Evolutionary conservation across 2,797 vertebrate genomes (phyloP).

Genomic region (Mormyrops attenuatus): DNA sequence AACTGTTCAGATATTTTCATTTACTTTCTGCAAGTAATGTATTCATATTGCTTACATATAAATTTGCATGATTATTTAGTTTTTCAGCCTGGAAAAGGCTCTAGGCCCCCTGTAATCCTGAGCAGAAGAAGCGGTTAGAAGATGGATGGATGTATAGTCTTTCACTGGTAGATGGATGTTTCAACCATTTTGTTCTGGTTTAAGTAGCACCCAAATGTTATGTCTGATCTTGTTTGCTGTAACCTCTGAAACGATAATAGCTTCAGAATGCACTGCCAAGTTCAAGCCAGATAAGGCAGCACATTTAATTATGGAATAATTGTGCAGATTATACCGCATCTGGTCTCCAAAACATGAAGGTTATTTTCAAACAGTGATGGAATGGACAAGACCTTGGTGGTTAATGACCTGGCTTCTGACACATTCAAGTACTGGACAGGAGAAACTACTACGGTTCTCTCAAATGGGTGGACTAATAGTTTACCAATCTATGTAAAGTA

Average conservation of each 20-base stretch:
- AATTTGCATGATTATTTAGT: background rate
- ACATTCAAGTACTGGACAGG: background rate
- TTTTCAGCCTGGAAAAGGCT: background rate
- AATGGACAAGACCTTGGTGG: background rate
- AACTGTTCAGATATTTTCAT: background rate
- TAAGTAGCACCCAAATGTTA: background rate
- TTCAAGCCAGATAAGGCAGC: background rate
- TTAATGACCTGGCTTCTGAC: background rate
- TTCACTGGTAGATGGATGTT: background rate
- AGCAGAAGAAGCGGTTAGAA: background rate
- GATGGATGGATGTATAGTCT: background rate
- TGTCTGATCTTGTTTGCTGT: slow-evolving; percentile 26
- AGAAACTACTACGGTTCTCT: background rate
- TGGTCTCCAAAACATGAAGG: background rate
- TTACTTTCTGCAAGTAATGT: background rate
- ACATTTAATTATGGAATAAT: background rate
- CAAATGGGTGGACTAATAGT: background rate
- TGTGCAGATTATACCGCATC: background rate
- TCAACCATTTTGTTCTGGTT: background rate
- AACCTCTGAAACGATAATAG: background rate
- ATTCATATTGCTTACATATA: background rate
- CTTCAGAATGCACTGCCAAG: background rate
- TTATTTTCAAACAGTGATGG: background rate
- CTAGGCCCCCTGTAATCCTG: background rate
- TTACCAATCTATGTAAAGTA: background rate